Base-by-base conservation (phyloP, 2,113 vertebrate genomes). In the Apodemus sylvaticus region DNA sequence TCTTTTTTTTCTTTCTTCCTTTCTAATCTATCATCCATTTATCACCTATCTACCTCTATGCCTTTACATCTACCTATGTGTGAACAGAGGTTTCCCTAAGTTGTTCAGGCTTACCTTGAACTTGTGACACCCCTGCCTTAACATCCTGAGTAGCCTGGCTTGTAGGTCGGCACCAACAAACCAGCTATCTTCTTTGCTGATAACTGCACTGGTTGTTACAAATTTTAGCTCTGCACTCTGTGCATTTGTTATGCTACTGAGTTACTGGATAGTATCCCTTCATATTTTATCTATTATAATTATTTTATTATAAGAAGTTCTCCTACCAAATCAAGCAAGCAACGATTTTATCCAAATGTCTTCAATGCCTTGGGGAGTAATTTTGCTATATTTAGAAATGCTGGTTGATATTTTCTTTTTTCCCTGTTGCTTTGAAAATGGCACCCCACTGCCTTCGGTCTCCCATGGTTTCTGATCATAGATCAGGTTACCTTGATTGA, bases 401-500 rank as follows among this genome's bases (percentile, higher is more conserved):
- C n/a, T 74, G 55, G 19, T 62, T 36, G 55, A 48, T 20, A 7
- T 6, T 11, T 22, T 34, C n/a, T n/a, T 53, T 34, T 77, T 48
- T 51, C n/a, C 9, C 20, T 79, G 20, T 42, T 78, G 13, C 73
- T 85, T 94, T 64, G 42, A 85, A 64, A 68, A 55, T 94, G n/a
- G 70, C 22, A 26, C 36, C 16, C 70, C 17, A 76, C 39, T 60
- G 71, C 1, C 16, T 88, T 76, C 0, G 0, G n/a, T 2, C 24
- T n/a, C 22, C 87, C 1, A 19, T 34, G 53, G 70, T 60, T 76
- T 89, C 87, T 45, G n/a, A 76, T 71, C 45, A 79, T 5, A 45
- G 83, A 29, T 55, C 62, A 79, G 19, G 9, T 92, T 89, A 73
- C 60, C 85, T 36, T 94, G 92, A 79, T 79, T 87, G 64, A 58